Evolutionary conservation across 1,140 invertebrate genomes (phyloP).

Genomic region (Megalopta genalis): DNA sequence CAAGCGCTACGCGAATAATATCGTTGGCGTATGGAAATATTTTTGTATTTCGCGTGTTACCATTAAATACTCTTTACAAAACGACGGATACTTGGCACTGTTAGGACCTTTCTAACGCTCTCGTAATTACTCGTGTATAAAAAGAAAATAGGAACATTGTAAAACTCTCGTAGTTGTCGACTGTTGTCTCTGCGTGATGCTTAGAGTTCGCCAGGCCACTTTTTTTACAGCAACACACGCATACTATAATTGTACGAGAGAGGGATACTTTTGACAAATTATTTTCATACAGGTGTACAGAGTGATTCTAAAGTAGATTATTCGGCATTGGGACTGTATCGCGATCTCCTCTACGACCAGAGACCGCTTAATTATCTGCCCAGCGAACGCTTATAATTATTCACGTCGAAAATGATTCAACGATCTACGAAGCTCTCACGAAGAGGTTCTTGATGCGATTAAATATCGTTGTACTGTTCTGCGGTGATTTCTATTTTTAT

Average conservation of each 20-base stretch:
- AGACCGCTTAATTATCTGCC: background rate
- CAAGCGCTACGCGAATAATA: conserved; percentile 1
- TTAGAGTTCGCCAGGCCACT: background rate
- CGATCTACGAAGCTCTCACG: too few relatives aligned
- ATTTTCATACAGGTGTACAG: conserved; percentile 24
- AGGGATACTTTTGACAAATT: background rate
- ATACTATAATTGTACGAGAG: background rate
- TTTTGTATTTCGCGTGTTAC: conserved; percentile 29
- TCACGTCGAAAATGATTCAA: too few relatives aligned
- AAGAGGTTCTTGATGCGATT: too few relatives aligned
- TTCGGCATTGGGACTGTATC: background rate
- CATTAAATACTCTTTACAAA: conserved; percentile 23
- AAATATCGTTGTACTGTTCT: too few relatives aligned
- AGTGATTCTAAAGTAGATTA: background rate
- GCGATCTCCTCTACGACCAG: background rate
- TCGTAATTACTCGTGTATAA: background rate
- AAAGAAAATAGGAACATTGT: too few relatives aligned
- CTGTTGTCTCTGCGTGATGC: conserved; percentile 7
- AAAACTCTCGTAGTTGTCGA: background rate
- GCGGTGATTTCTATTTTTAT: background rate
- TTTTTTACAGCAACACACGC: background rate
- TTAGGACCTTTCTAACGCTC: conserved; percentile 2
- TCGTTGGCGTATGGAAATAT: conserved; percentile 27
- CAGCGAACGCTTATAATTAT: too few relatives aligned
- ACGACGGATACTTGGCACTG: background rate